Base-by-base conservation (phyloP, 2,113 vertebrate species). In the Ginglymostoma cirratum region DNA sequence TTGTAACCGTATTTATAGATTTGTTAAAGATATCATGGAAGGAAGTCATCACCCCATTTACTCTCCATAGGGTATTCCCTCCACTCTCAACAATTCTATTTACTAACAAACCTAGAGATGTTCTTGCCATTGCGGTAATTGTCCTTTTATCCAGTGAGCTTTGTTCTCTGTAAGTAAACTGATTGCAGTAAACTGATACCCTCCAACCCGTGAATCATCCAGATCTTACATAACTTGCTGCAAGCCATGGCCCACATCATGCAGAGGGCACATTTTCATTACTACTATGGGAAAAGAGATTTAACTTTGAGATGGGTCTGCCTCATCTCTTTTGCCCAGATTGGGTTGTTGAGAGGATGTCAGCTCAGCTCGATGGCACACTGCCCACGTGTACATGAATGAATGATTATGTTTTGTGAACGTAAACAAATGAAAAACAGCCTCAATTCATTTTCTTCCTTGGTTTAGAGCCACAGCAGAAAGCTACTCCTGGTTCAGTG, bases 201-300 rank as follows among this genome's bases (percentile, higher is more conserved):
- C 65, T 94, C 2, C 38, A 72, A 45, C 45, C 67, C 27, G 3
- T 52, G 38, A 95, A 70, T 52, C 67, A 95, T 34, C 45, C 67
- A 76, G 5, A 76, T 72, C 48, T 95, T 72, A 72, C 42, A 76
- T 95, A 72, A 95, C 12, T 12, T 42, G 48, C 23, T 94, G 67
- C 93, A 70, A 24, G 72, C 66, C 69, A 45, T 67, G 65, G 42
- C 66, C 92, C 21, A 67, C 55, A 90, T 34, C 52, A 34, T 15
- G 87, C 87, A 61, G 87, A 15, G 87, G 10, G 52, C 87, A 93
- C 2, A 17, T 38, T 66, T 67, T 61, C 89, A 38, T 67, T 93
- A 93, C 66, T 93, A 61, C 94, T 70, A 27, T 95, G 42, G 48
- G 42, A 27, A 95, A 76, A 72, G 94, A 95, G 67, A 95, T 95